Evolutionary conservation across 2,888 invertebrate species (phyloP).

Genomic region (Ctena decussata): DNA sequence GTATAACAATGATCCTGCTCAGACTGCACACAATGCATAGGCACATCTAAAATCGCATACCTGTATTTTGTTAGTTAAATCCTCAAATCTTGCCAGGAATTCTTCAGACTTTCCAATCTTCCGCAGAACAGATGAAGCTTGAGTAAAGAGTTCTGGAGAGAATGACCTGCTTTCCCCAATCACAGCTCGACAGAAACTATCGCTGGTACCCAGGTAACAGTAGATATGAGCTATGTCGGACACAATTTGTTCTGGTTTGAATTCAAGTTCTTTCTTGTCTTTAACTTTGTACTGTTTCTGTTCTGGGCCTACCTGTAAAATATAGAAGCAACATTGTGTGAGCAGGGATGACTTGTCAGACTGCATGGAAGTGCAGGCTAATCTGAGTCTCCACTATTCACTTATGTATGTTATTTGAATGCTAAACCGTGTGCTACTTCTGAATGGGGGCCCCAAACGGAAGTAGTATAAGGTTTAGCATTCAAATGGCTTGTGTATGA

Average conservation of each 20-base stretch:
- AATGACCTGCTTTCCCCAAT: slow-evolving; percentile 95
- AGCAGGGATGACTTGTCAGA: too few relatives aligned
- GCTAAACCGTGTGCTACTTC: too few relatives aligned
- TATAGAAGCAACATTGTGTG: too few relatives aligned
- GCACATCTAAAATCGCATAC: slow-evolving; percentile 67
- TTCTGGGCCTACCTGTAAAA: slow-evolving; percentile 89
- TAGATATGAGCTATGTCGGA: slow-evolving; percentile 97
- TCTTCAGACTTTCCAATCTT: slow-evolving; percentile 92
- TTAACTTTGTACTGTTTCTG: slow-evolving; percentile 97
- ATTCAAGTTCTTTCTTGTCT: slow-evolving; percentile 93
- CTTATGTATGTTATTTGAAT: too few relatives aligned
- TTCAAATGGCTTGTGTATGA: too few relatives aligned
- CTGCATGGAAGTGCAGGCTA: too few relatives aligned
- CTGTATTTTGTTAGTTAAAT: slow-evolving; percentile 91
- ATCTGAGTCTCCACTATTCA: too few relatives aligned
- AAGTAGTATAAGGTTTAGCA: too few relatives aligned
- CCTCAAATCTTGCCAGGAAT: slow-evolving; percentile 91
- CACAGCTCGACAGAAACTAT: slow-evolving; percentile 84
- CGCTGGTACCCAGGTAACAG: slow-evolving; percentile 91
- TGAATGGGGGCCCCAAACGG: too few relatives aligned
- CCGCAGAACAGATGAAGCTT: slow-evolving; percentile 93
- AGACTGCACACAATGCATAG: too few relatives aligned
- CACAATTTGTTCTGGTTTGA: slow-evolving; percentile 96
- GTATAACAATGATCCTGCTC: too few relatives aligned
- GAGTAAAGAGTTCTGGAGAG: slow-evolving; percentile 93